Evolutionary conservation across 2,113 vertebrate genomes (phyloP), one percentile per base, ranked within the genome.

Genomic region (Megatriorchis doriae): DNA sequence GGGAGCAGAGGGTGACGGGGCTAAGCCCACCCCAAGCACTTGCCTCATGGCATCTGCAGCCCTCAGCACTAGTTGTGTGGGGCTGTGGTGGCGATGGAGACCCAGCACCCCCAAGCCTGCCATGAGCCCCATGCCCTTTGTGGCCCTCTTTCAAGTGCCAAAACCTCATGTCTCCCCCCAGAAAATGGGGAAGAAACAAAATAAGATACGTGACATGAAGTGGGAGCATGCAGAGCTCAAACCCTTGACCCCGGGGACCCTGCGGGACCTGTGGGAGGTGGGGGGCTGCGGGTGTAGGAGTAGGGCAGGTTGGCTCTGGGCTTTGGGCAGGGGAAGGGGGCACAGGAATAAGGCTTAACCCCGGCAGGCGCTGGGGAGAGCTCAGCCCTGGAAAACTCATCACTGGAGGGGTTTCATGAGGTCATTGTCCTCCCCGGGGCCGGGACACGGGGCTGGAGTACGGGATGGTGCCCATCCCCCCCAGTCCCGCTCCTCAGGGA

Each of bases 181-280:
- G 11, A 16, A 45, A 40, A 47, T 0, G 3, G 18, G 42, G 32
- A 73, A 77, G 20, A 55, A 80, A 62, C 27, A 21, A 45, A 61
- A 19, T 9, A 13, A 36, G 31, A 42, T 18, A 25, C 0, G 2
- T 11, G 66, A 27, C 7, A 2, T 0, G 6, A 20, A 38, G 10
- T 2, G 1, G 66, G 13, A 72, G 32, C 23, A 6, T 0, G 3
- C 25, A 34, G 71, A 61, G 11, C 23, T 22, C 29, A 1, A 34
- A 17, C 1, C 48, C 10, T 36, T 4, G 5, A 43, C 42, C 58
- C 32, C 43, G 17, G 19, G 58, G 31, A 26, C 38, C 48, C 58
- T 10, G 8, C 0, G 2, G 31, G 18, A n/a, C 45, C 32, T 2
- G 12, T 52, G 50, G 48, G 48, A 50, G 50, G 13, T 50, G 25